Conservation (phyloP, 2,113 vertebrate genomes). For the Pseudorhombus dupliciocellatus region DNA sequence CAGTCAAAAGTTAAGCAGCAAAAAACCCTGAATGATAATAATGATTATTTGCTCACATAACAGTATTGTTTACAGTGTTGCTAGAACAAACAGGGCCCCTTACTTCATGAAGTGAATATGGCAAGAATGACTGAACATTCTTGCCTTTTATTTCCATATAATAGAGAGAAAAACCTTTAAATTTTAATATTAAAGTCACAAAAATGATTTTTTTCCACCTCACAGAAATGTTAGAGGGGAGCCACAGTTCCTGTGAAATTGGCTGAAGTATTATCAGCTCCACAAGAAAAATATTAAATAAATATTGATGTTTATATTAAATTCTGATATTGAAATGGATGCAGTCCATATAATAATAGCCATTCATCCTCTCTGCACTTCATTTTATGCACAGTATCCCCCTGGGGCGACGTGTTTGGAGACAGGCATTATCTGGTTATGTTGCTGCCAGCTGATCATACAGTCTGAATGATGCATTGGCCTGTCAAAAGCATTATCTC, state of each 20-base stretch:
- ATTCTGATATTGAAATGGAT: neutral
- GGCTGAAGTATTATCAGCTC: neutral
- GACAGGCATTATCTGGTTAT: slow-evolving; percentile 22
- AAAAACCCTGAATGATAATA: neutral
- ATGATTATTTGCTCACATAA: neutral
- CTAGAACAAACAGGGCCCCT: too few species aligned
- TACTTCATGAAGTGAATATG: too few species aligned
- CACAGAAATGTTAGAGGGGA: too few species aligned
- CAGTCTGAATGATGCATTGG: slow-evolving; percentile 52
- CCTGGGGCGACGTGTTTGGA: slow-evolving; percentile 13
- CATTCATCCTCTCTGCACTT: neutral
- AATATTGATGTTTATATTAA: neutral
- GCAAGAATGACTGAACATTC: too few species aligned
- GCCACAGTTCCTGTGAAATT: neutral
- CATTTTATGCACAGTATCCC: neutral
- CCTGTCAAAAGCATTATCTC: slow-evolving; percentile 55
- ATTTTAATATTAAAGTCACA: too few species aligned
- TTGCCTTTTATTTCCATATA: too few species aligned
- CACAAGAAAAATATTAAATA: neutral
- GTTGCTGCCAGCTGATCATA: slow-evolving; percentile 38
- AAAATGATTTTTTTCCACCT: too few species aligned
- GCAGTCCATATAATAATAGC: neutral
- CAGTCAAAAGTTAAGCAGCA: neutral
- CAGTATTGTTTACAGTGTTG: neutral
- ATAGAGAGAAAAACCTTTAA: too few species aligned